phyloP scores from a whole-genome alignment of 2,888 invertebrate genomes.

The Macrosoma leucophasiata region DNA sequence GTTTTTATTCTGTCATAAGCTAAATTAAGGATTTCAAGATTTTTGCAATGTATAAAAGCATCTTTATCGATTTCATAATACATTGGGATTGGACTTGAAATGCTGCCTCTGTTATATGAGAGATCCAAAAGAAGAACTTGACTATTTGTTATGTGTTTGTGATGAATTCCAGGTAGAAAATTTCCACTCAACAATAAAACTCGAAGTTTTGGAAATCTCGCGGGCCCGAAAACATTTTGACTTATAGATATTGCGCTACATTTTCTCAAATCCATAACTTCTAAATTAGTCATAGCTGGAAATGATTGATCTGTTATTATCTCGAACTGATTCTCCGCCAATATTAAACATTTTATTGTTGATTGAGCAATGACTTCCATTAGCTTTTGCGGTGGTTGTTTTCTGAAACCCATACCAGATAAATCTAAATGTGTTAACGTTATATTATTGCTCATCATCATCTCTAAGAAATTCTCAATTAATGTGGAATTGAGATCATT shows the following conservation, averaged over 20 bases:
- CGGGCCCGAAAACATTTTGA: constrained; percentile 57
- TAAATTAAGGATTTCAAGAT: constrained; percentile 66
- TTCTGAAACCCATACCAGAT: constrained; percentile 71
- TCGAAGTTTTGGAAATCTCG: constrained; percentile 67
- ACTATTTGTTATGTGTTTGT: constrained; percentile 60
- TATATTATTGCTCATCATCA: constrained; percentile 45
- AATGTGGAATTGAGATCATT: constrained; percentile 65
- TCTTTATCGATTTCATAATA: constrained; percentile 69
- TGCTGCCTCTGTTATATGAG: constrained; percentile 63
- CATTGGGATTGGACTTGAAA: constrained; percentile 52
- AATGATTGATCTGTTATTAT: constrained; percentile 64
- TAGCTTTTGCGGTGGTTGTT: constrained; percentile 58
- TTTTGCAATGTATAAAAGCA: constrained; percentile 64
- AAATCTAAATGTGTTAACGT: constrained; percentile 64
- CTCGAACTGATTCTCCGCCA: constrained; percentile 76
- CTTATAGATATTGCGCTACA: constrained; percentile 65
- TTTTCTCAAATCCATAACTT: constrained; percentile 72
- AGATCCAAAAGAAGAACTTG: constrained; percentile 68
- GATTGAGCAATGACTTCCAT: constrained; percentile 67
- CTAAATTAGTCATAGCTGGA: constrained; percentile 72
- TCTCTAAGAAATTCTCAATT: constrained; percentile 55
- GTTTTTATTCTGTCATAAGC: constrained; percentile 71
- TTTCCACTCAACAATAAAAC: constrained; percentile 70
- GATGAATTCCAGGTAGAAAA: constrained; percentile 68
- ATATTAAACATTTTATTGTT: constrained; percentile 59